Evolutionary conservation across 2,113 vertebrate genomes (phyloP).

Genomic region (Collichthys lucidus): DNA sequence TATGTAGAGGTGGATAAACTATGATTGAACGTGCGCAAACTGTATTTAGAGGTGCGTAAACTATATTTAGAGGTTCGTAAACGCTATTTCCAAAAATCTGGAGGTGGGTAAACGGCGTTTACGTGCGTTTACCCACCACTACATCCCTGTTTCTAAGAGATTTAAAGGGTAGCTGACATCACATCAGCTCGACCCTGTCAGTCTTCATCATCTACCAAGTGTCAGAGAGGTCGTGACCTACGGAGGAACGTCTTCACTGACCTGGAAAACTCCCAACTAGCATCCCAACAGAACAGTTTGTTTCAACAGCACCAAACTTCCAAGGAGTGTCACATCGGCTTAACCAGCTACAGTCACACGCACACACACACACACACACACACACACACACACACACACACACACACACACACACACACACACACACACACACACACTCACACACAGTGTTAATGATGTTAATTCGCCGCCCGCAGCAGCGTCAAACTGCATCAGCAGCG

Average conservation of each 20-base stretch:
- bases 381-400: too few relatives aligned
- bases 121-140: too few relatives aligned
- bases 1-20: too few relatives aligned
- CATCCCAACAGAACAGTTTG: slow-evolving; percentile 15
- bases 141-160: too few relatives aligned
- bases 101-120: too few relatives aligned
- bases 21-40: too few relatives aligned
- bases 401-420: background rate
- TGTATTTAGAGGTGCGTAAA: too few relatives aligned
- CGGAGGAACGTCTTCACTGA: slow-evolving; percentile 51
- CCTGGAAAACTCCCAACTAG: slow-evolving; percentile 58
- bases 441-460: too few relatives aligned
- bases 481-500: slow-evolving; percentile 47
- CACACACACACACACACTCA: background rate
- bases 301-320: slow-evolving; percentile 49
- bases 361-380: background rate
- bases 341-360: slow-evolving; percentile 12
- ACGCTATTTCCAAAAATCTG: too few relatives aligned
- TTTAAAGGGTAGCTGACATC: slow-evolving; percentile 20
- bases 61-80: too few relatives aligned
- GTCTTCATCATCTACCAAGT: slow-evolving; percentile 31
- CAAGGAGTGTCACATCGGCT: slow-evolving; percentile 61
- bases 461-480: slow-evolving; percentile 38
- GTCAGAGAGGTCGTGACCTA: slow-evolving; percentile 39
- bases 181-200: slow-evolving; percentile 34